phyloP scores from a whole-genome alignment of 2,888 invertebrate species.

The Hydraecia micacea region DNA sequence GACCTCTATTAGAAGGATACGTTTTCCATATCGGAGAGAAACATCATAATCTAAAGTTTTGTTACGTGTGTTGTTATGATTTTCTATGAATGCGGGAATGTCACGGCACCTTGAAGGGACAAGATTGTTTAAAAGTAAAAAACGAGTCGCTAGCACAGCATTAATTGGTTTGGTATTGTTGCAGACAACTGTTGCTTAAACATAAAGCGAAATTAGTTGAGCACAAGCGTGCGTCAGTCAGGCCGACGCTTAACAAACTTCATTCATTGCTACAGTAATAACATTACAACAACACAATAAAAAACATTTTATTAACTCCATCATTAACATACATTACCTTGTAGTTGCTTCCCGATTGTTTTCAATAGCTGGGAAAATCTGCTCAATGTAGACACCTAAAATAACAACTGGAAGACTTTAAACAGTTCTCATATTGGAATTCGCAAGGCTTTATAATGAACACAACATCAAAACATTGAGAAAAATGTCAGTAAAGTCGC shows the following conservation, averaged over 20 bases:
- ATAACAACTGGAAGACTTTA: slow-evolving; percentile 64
- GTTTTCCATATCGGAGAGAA: slow-evolving; percentile 30
- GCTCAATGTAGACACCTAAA: slow-evolving; percentile 67
- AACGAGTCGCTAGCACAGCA: slow-evolving; percentile 31
- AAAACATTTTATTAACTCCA: slow-evolving; percentile 67
- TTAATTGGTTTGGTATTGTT: slow-evolving; percentile 9
- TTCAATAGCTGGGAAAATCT: slow-evolving; percentile 66
- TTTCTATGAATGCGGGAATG: neutral
- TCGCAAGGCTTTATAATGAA: slow-evolving; percentile 56
- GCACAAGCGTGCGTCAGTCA: slow-evolving; percentile 42
- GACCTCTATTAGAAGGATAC: slow-evolving; percentile 43
- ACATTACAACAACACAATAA: slow-evolving; percentile 56
- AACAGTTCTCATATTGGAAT: slow-evolving; percentile 60
- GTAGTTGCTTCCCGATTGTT: slow-evolving; percentile 68
- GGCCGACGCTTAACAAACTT: slow-evolving; percentile 38
- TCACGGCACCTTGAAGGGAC: neutral
- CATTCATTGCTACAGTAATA: slow-evolving; percentile 48
- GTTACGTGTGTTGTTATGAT: neutral
- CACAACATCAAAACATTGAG: slow-evolving; percentile 16
- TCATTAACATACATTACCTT: slow-evolving; percentile 75
- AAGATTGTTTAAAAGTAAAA: neutral
- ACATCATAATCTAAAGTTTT: neutral
- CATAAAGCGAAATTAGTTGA: slow-evolving; percentile 25
- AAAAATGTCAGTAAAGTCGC: slow-evolving; percentile 31
- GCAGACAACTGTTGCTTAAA: slow-evolving; percentile 23